Base-by-base conservation (phyloP, 2,797 vertebrate genomes). In the Morus bassanus region DNA sequence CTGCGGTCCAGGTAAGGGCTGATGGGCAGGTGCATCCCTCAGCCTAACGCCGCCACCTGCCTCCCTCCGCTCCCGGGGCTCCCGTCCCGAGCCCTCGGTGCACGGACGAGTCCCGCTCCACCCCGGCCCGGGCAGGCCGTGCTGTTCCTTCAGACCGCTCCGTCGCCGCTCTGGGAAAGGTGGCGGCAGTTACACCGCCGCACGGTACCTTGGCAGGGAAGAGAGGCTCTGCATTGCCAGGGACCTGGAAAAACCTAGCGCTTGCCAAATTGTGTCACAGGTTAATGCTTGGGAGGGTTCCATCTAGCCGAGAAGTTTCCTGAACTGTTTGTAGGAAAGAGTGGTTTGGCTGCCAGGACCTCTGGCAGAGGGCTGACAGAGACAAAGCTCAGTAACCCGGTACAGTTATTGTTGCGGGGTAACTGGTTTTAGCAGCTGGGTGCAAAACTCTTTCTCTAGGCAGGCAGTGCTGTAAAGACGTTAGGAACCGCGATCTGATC, bases 301-400 rank as follows among this genome's bases (percentile, higher is more conserved):
- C 6, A 0, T 6, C 13, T 1, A 1, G 24, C 17, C 53, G 1
- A 12, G 68, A 37, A 6, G 41, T 1, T 18, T 27, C 15, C 76
- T 10, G 51, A 11, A 4, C 57, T 5, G 5, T n/a, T 16, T 0
- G 9, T 4, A 18, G 54, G n/a, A 27, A 12, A 8, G 37, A 6
- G 56, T 4, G 59, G 28, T 24, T 45, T 27, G 74, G 53, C 65
- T 8, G 17, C 51, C 16, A 5, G 56, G n/a, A 3, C 24, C 46
- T 16, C 69, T 22, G 53, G 35, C 43, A 45, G 4, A 12, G 56
- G 16, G 19, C 51, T 27, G 82, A 11, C 6, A 12, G 46, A 14
- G 31, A 13, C 50, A 8, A 10, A n/a, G 57, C 54, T 9, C 19
- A 3, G 65, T 22, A 3, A 11, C 41, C 25, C 1, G 0, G 68